Base-by-base conservation (phyloP, 2,113 vertebrate genomes). In the Pedetes capensis region DNA sequence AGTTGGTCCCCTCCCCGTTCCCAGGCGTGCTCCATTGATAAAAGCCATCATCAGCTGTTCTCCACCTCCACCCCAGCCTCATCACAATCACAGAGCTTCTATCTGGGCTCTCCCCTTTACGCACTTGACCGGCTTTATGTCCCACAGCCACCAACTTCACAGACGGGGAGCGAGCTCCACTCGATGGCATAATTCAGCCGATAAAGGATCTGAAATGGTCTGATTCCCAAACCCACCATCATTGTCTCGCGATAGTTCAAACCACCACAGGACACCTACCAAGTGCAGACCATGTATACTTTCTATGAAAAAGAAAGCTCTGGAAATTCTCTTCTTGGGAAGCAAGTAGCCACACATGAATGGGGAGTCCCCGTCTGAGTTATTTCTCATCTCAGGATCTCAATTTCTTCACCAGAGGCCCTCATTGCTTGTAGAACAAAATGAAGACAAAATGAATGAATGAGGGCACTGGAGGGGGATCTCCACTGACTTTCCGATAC, bases 311-410 rank as follows among this genome's bases (percentile, higher is more conserved):
- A 69, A 87, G 22, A 72, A 68, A 18, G 72, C 32, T 76, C 8
- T 66, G 71, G 74, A 86, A 53, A 68, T 66, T 34, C 42, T 63
- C 37, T 57, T 87, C 47, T 63, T 55, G 42, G 71, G 53, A 74
- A 81, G 64, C 32, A 51, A 84, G 51, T 3, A 37, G n/a, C 25
- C 57, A 34, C 57, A 22, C 11, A 5, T 39, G 74, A 68, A 37
- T 20, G 6, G 4, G 6, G n/a, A 66, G 57, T 94, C 39, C 25
- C 20, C 25, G 8, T 68, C 23, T 20, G 39, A 79, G 72, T 34
- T 59, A 74, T 59, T 80, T 85, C 39, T 92, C 14, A 12, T 74
- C 23, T 61, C 89, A 74, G 78, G 86, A 72, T 37, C 61, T 85
- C 25, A 8, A 59, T 47, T 22, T 83, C 42, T 81, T 49, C 8